A percentile compares a stretch with the other conserved stretches of the same genome.
phyloP scores from a whole-genome alignment of 1,140 invertebrate genomes.

The Maconellicoccus hirsutus region DNA sequence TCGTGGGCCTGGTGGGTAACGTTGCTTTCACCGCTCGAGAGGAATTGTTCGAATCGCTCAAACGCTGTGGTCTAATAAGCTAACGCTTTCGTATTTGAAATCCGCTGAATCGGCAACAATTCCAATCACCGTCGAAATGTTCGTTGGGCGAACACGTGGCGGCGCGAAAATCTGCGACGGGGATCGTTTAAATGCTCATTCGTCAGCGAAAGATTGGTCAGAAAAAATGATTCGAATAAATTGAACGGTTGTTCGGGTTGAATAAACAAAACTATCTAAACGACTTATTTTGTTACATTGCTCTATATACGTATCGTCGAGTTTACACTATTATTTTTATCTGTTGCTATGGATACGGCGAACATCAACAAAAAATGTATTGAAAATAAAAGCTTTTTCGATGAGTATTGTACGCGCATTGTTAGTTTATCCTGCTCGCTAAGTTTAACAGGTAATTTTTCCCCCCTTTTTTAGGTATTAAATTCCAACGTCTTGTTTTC shows the following conservation, averaged over 20 bases:
- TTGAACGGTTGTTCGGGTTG: not conserved
- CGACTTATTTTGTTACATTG: conserved; percentile 2
- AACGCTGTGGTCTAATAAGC: too few species aligned
- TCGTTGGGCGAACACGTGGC: too few species aligned
- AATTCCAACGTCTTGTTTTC: not conserved
- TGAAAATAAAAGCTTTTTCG: not conserved
- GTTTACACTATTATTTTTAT: conserved; percentile 5
- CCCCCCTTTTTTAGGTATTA: not conserved
- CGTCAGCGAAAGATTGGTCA: too few species aligned
- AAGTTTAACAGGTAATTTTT: conserved; percentile 5
- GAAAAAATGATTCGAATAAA: not conserved
- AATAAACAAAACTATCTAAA: conserved; percentile 6
- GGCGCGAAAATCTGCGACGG: too few species aligned
- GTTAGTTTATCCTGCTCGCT: not conserved
- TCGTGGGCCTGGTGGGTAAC: too few species aligned
- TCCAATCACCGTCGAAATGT: too few species aligned
- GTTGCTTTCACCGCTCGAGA: too few species aligned
- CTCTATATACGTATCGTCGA: not conserved
- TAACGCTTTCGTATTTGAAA: too few species aligned
- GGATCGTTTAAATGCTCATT: too few species aligned
- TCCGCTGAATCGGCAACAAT: too few species aligned
- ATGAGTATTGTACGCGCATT: conserved; percentile 3
- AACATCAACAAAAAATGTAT: conserved; percentile 5
- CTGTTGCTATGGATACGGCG: conserved; percentile 2
- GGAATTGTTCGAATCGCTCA: too few species aligned